A percentile compares a stretch with the other conserved stretches of the same genome.
Evolutionary conservation across 1,140 invertebrate species (phyloP).

Genomic region (Coenobita brevimanus): DNA sequence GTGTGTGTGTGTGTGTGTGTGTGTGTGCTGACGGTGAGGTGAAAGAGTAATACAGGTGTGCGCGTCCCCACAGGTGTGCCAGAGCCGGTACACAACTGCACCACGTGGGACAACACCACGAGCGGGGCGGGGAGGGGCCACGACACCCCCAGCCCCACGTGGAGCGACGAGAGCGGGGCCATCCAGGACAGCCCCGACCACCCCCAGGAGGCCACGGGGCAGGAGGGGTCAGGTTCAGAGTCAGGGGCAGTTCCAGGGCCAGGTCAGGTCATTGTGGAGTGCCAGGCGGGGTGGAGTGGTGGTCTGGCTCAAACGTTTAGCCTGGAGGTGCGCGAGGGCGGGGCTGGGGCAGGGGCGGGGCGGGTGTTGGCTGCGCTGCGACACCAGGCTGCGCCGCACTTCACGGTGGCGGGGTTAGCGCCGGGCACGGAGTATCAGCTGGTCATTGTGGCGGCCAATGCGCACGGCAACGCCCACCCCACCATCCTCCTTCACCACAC

Average conservation of each 20-base stretch:
- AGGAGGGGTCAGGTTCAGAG: too few relatives aligned
- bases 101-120: slow-evolving; percentile 63
- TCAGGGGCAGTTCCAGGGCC: too few relatives aligned
- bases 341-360: neutral
- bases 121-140: neutral
- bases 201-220: too few relatives aligned
- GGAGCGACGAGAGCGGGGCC: too few relatives aligned
- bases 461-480: slow-evolving; percentile 38
- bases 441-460: slow-evolving; percentile 31
- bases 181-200: too few relatives aligned
- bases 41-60: neutral
- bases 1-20: too few relatives aligned
- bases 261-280: slow-evolving; percentile 56
- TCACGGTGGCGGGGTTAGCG: slow-evolving; percentile 80
- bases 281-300: slow-evolving; percentile 63
- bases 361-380: slow-evolving; percentile 5
- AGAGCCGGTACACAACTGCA: slow-evolving; percentile 64
- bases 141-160: too few relatives aligned
- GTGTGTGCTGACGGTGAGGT: too few relatives aligned
- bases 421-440: slow-evolving; percentile 74
- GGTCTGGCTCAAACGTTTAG: slow-evolving; percentile 70
- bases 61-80: slow-evolving; percentile 49
- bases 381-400: slow-evolving; percentile 70
- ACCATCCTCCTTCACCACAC: slow-evolving; percentile 48
- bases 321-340: slow-evolving; percentile 54